A percentile compares a stretch with the other conserved stretches of the same genome.
These are phyloP conservation scores for Gorsachius goisagi DNA, from an alignment of 2,113 vertebrate species.

Conservation along the genomic window DNA sequence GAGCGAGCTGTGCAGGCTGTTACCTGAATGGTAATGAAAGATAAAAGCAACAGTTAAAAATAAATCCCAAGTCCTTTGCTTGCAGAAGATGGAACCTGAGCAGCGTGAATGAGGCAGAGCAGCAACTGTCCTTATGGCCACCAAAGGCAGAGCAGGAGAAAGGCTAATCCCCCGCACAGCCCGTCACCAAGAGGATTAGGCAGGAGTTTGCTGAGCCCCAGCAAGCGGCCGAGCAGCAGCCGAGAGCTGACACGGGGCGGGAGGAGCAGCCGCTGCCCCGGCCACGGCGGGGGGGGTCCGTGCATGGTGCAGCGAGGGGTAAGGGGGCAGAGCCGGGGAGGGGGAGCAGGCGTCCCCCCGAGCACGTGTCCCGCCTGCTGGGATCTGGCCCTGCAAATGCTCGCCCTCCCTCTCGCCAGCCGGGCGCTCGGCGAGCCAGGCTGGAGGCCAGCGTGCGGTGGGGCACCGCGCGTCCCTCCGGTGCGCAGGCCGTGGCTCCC, in stretches of 20 bases:
- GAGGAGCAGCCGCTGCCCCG: not conserved
- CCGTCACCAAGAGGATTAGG: constrained; percentile 43
- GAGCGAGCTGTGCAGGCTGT: not conserved
- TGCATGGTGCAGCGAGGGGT: rapidly evolving
- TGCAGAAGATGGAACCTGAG: not conserved
- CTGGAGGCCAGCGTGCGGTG: rapidly evolving
- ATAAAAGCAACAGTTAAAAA: not conserved
- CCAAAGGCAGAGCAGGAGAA: not conserved
- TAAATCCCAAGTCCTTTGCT: not conserved
- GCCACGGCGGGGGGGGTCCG: rapidly evolving
- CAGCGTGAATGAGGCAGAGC: not conserved
- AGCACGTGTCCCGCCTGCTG: rapidly evolving
- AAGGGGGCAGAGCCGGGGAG: not conserved
- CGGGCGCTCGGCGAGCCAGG: rapidly evolving
- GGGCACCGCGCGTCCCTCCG: rapidly evolving
- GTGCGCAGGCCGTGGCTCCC: rapidly evolving
- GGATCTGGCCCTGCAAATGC: rapidly evolving
- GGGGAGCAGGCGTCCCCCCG: not conserved
- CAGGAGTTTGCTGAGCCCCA: not conserved
- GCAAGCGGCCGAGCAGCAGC: not conserved
- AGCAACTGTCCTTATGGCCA: not conserved
- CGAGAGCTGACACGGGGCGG: not conserved
- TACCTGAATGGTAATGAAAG: not conserved
- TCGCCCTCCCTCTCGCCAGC: not conserved
- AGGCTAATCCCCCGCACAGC: not conserved